Percentiles rank a stretch among this genome's conserved stretches.
These are phyloP conservation scores for Zootoca vivipara DNA, from an alignment of 2,113 vertebrate species.

Conservation along the genomic window DNA sequence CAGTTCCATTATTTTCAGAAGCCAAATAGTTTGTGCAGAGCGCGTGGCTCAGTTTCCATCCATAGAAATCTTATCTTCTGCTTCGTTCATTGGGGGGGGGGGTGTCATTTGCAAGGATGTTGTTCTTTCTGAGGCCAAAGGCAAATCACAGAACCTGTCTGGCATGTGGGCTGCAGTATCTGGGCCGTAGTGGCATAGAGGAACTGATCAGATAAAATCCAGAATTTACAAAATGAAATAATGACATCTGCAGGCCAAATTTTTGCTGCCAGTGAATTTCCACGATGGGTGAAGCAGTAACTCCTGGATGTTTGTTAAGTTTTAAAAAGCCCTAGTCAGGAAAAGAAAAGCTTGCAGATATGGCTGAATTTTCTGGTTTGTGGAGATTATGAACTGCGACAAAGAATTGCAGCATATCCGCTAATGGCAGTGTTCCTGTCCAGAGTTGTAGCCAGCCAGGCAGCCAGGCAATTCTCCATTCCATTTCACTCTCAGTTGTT, in stretches of 20 bases:
- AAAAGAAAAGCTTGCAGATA: neutral
- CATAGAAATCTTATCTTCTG: slow-evolving; percentile 53
- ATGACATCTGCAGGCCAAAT: neutral
- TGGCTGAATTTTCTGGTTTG: neutral
- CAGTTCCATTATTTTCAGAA: neutral
- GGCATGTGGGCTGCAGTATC: slow-evolving; percentile 11
- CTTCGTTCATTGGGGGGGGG: slow-evolving; percentile 55
- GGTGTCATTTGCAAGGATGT: slow-evolving; percentile 44
- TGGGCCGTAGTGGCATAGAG: neutral
- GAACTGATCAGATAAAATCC: neutral
- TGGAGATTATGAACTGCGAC: neutral
- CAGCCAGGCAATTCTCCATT: neutral
- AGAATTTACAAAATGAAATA: neutral
- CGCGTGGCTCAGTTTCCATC: slow-evolving; percentile 39
- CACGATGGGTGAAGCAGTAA: neutral
- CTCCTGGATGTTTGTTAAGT: neutral
- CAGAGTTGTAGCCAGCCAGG: neutral
- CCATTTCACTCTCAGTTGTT: neutral
- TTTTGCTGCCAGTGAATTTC: neutral
- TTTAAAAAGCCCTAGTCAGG: neutral
- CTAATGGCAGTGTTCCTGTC: neutral
- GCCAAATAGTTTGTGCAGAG: slow-evolving; percentile 8
- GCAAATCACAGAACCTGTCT: slow-evolving; percentile 19
- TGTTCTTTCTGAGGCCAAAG: slow-evolving; percentile 38
- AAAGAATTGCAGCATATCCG: neutral